These are phyloP conservation scores for Plagiodera versicolora DNA, from an alignment of 2,888 invertebrate species.

Conservation along the genomic window DNA sequence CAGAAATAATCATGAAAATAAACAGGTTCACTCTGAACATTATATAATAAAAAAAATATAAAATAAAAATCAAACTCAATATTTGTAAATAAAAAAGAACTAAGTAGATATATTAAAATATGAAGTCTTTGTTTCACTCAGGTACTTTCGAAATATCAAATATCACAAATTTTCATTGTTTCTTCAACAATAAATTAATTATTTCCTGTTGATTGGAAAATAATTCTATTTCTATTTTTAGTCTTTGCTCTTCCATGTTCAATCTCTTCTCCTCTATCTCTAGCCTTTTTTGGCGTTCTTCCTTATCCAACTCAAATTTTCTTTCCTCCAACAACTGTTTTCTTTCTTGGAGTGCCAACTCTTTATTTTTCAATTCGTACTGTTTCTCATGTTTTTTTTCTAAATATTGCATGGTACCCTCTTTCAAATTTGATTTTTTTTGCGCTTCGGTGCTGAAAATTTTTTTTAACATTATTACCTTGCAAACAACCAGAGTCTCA, in stretches of 20 bases:
- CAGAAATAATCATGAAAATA: no score
- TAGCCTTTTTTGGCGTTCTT: slow-evolving; percentile 9
- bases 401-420: slow-evolving; percentile 4
- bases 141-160: neutral
- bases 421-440: neutral
- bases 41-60: no score
- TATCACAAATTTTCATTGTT: neutral
- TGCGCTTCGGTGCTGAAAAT: slow-evolving; percentile 11
- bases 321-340: slow-evolving; percentile 10
- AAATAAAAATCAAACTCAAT: neutral
- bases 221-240: slow-evolving; percentile 4
- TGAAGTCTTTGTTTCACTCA: no score
- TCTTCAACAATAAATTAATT: neutral
- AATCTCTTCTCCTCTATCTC: slow-evolving; percentile 1
- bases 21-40: no score
- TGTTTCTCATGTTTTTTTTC: slow-evolving; percentile 13
- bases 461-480: neutral
- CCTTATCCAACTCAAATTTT: slow-evolving; percentile 11
- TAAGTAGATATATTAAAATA: no score
- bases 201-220: neutral
- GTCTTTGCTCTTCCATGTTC: neutral
- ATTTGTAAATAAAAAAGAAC: no score
- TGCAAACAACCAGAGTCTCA: neutral
- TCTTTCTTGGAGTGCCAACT: slow-evolving; percentile 14
- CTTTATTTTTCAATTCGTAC: slow-evolving; percentile 7